Percentiles rank a stretch among this genome's conserved stretches.
These are phyloP conservation scores for Saccopteryx leptura DNA, from an alignment of 2,113 vertebrate genomes.

Conservation along the genomic window DNA sequence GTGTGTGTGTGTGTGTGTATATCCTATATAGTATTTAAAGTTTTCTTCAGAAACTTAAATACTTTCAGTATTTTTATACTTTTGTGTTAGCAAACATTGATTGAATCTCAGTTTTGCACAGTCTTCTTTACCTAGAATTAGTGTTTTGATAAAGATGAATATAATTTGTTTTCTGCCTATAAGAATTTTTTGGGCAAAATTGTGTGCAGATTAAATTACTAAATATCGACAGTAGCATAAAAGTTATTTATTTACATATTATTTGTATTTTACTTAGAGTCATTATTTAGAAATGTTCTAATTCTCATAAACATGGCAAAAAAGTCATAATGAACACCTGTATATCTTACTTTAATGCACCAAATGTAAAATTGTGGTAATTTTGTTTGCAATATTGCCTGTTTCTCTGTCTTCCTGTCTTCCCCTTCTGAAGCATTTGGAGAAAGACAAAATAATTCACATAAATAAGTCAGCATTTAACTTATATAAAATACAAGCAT, in stretches of 20 bases:
- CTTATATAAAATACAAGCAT: neutral
- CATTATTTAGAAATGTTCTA: neutral
- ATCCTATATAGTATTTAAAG: neutral
- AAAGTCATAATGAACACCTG: neutral
- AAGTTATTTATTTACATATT: neutral
- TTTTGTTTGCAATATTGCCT: neutral
- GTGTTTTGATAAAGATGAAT: conserved; percentile 38
- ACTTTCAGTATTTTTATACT: neutral
- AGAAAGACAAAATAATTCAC: conserved; percentile 27
- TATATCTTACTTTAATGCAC: neutral
- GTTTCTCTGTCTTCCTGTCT: neutral
- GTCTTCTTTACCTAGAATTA: neutral
- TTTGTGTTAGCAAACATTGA: neutral
- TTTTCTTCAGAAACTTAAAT: neutral
- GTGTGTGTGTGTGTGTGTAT: neutral
- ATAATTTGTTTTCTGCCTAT: neutral
- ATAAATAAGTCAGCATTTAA: neutral
- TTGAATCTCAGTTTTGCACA: neutral
- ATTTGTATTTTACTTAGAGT: conserved; percentile 12
- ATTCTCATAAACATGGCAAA: neutral
- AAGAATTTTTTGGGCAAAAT: neutral
- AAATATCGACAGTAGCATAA: neutral
- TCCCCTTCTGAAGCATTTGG: neutral
- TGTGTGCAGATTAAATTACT: conserved; percentile 15
- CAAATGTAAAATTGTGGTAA: neutral